Evolutionary conservation across 1,140 invertebrate genomes (phyloP).

Genomic region (Propsilocerus akamusi): DNA sequence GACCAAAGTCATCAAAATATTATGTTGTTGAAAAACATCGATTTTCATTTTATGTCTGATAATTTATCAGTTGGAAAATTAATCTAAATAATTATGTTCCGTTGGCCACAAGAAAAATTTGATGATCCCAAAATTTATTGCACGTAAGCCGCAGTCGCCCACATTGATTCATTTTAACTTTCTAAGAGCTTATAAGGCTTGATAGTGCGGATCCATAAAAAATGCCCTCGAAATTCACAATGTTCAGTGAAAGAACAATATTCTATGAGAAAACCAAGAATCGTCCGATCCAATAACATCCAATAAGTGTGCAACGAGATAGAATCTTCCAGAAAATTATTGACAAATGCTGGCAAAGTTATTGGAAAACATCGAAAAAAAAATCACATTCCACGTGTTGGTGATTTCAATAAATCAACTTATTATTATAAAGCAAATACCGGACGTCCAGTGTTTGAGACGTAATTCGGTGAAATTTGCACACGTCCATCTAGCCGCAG

Average conservation of each 20-base stretch:
- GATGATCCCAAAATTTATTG: constrained; percentile 41
- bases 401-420: background rate
- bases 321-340: constrained; percentile 61
- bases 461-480: constrained; percentile 52
- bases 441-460: constrained; percentile 69
- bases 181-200: constrained; percentile 82
- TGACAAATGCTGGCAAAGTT: constrained; percentile 12
- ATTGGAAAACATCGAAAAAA: background rate
- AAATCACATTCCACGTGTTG: background rate
- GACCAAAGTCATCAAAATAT: no score
- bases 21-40: no score
- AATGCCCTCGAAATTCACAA: constrained; percentile 92
- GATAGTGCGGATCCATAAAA: constrained; percentile 91
- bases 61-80: no score
- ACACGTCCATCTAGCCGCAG: constrained; percentile 64
- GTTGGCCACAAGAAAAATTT: no score
- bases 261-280: constrained; percentile 42
- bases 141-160: constrained; percentile 92
- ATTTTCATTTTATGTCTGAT: no score
- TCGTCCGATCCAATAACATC: constrained; percentile 56
- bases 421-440: no score
- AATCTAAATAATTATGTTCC: no score
- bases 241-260: constrained; percentile 97
- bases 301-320: constrained; percentile 59
- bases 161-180: constrained; percentile 84